These are phyloP conservation scores for Acanthis flammea DNA, from an alignment of 2,797 vertebrate species.

Conservation along the genomic window DNA sequence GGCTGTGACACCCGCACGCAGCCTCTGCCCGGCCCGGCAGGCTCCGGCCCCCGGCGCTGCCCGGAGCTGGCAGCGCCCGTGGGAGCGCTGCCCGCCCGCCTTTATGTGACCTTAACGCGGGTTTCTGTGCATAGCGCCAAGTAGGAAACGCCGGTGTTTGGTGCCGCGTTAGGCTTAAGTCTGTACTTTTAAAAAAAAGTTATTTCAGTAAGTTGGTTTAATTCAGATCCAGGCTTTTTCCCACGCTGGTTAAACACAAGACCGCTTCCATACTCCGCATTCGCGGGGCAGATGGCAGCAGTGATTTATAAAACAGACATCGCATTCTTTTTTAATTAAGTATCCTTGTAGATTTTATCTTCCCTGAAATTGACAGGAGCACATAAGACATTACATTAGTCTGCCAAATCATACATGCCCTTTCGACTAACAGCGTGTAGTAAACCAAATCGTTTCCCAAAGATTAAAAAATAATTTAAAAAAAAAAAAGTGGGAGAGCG, in stretches of 20 bases:
- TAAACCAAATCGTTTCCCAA: neutral
- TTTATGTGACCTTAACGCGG: neutral
- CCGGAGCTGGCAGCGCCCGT: neutral
- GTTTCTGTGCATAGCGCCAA: accelerated
- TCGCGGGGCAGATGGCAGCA: neutral
- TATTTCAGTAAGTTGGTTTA: neutral
- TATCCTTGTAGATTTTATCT: slow-evolving; percentile 53
- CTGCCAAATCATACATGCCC: neutral
- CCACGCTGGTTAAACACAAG: neutral
- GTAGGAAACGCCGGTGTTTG: neutral
- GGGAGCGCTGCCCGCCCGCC: neutral
- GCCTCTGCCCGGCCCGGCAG: neutral
- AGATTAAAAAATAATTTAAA: neutral
- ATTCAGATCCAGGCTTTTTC: neutral
- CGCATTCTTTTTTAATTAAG: neutral
- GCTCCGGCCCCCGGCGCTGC: neutral
- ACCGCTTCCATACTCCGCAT: neutral
- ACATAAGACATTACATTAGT: neutral
- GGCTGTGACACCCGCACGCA: neutral
- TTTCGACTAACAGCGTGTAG: neutral
- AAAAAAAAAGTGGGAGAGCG: neutral
- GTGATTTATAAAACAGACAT: slow-evolving; percentile 21
- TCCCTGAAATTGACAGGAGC: slow-evolving; percentile 4
- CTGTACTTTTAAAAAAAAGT: neutral
- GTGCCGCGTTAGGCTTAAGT: neutral